Evolutionary conservation across 2,113 vertebrate species (phyloP).

Genomic region (Podocnemis expansa): DNA sequence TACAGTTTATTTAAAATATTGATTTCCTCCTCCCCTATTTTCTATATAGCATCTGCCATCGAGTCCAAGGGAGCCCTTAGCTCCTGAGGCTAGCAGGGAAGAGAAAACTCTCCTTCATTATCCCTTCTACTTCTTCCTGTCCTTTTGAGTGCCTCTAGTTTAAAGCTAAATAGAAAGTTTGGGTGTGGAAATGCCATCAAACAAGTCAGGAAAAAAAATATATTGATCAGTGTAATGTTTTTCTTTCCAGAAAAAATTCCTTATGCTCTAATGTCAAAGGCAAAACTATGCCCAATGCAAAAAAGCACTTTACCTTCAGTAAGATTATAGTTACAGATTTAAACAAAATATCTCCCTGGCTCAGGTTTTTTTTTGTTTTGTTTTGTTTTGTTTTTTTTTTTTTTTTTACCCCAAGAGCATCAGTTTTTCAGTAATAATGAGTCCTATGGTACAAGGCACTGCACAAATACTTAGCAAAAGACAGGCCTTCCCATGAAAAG

Average conservation of each 20-base stretch:
- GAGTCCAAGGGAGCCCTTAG: too few relatives aligned
- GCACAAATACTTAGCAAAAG: not conserved
- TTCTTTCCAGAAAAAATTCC: not conserved
- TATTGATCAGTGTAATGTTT: not conserved
- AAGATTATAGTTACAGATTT: not conserved
- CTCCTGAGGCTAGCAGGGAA: too few relatives aligned
- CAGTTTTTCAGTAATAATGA: too few relatives aligned
- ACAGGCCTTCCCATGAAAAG: not conserved
- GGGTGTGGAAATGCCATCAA: not conserved
- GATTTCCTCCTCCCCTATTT: too few relatives aligned
- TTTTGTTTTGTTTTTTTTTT: too few relatives aligned
- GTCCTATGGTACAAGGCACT: not conserved
- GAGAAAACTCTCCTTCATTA: too few relatives aligned
- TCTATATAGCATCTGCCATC: too few relatives aligned
- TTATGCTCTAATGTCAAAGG: not conserved
- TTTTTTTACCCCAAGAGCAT: too few relatives aligned
- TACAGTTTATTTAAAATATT: too few relatives aligned
- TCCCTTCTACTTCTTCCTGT: too few relatives aligned
- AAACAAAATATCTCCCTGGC: not conserved
- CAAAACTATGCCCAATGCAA: not conserved
- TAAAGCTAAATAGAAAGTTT: not conserved
- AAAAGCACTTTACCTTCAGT: not conserved
- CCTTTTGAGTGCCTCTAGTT: not conserved
- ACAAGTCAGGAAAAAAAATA: not conserved
- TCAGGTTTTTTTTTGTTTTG: not conserved